Conservation (phyloP, 2,797 vertebrate genomes). For the Picus viridis region DNA sequence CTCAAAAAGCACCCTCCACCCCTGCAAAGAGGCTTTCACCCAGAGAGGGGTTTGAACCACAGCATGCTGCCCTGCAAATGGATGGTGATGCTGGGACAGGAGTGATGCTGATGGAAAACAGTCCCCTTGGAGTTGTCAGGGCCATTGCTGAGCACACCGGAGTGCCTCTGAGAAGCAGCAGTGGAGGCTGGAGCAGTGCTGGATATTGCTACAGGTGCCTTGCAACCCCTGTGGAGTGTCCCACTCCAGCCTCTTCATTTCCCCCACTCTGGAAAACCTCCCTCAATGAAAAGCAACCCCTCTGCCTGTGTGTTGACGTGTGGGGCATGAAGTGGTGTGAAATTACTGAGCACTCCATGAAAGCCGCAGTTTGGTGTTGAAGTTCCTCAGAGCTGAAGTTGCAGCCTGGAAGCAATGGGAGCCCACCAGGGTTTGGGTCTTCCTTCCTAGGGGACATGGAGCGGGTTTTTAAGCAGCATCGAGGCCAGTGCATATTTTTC, state of each 20-base stretch:
- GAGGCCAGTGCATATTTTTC: not conserved
- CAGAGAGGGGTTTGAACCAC: not conserved
- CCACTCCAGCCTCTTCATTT: not conserved
- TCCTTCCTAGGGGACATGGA: not conserved
- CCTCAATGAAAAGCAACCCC: not conserved
- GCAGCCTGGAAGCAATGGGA: fast-evolving
- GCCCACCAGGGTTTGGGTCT: fast-evolving
- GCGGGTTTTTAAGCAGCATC: fast-evolving
- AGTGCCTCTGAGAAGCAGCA: fast-evolving
- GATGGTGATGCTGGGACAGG: fast-evolving
- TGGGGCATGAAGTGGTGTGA: not conserved
- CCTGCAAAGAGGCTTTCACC: not conserved
- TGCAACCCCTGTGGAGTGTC: fast-evolving
- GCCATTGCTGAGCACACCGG: not conserved
- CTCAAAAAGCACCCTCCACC: fast-evolving
- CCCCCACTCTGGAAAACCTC: not conserved
- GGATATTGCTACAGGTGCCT: not conserved
- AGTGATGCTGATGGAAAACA: not conserved
- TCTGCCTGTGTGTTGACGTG: not conserved
- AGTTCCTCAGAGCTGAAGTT: not conserved
- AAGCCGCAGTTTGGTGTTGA: not conserved
- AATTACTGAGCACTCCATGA: not conserved
- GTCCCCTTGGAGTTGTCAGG: not conserved
- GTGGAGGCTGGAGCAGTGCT: not conserved
- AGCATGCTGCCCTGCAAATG: fast-evolving